Evolutionary conservation across 2,888 invertebrate genomes (phyloP).

Genomic region (Hydriomena furcata): DNA sequence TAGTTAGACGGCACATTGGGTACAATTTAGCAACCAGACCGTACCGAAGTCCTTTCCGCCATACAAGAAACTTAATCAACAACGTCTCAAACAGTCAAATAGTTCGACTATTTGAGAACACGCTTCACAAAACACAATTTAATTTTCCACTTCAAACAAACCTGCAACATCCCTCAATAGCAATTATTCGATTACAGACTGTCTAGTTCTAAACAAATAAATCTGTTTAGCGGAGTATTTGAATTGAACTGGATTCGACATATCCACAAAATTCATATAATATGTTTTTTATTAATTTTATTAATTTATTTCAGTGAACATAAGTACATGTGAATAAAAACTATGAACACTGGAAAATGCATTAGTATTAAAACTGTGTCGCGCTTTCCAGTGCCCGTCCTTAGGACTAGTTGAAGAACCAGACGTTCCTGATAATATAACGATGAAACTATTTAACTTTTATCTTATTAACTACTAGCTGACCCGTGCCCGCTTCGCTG

Average conservation of each 20-base stretch:
- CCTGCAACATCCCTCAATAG: slow-evolving; percentile 45
- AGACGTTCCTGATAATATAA: too few species aligned
- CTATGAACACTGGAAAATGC: too few species aligned
- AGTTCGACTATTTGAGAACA: slow-evolving; percentile 30
- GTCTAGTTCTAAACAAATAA: slow-evolving; percentile 57
- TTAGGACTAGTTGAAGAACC: too few species aligned
- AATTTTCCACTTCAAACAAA: slow-evolving; percentile 40
- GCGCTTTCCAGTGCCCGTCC: too few species aligned
- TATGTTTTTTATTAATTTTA: too few species aligned
- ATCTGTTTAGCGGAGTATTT: slow-evolving; percentile 34
- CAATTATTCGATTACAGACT: slow-evolving; percentile 59
- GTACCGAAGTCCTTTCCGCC: slow-evolving; percentile 7
- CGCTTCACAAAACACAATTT: slow-evolving; percentile 32
- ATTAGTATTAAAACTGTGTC: too few species aligned
- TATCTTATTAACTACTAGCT: too few species aligned
- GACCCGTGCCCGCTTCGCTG: too few species aligned
- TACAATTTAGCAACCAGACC: slow-evolving; percentile 1
- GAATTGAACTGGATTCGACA: slow-evolving; percentile 18
- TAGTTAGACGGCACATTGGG: neutral
- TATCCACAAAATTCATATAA: too few species aligned
- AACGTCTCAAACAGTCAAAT: slow-evolving; percentile 23
- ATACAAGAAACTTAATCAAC: slow-evolving; percentile 20
- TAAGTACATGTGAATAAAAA: too few species aligned
- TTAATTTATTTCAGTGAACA: too few species aligned
- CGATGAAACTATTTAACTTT: too few species aligned